Percentiles rank a stretch among this genome's conserved stretches.
Conservation (phyloP, 2,888 invertebrate species). For the Drosophila limbata region DNA sequence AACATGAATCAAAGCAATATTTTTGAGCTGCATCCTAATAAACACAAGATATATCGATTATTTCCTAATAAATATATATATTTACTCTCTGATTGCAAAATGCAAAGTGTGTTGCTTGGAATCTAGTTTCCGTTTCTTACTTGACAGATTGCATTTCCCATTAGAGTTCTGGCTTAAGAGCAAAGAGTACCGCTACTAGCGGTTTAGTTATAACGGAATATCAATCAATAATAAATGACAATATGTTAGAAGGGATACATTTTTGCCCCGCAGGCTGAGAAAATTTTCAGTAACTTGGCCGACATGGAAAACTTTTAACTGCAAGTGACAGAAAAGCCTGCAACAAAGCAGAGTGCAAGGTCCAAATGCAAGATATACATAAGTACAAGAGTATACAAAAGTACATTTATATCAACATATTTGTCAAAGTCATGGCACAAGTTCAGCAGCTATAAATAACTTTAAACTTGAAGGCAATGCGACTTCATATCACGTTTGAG, state of each 20-base stretch:
- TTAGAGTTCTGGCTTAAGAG: not conserved
- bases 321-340: slow-evolving; percentile 34
- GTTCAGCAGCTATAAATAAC: slow-evolving; percentile 20
- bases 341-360: slow-evolving; percentile 36
- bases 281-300: slow-evolving; percentile 20
- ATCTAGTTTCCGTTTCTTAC: not conserved
- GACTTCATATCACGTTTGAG: slow-evolving; percentile 3
- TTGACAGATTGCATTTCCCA: slow-evolving; percentile 34
- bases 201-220: slow-evolving; percentile 13
- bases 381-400: not conserved
- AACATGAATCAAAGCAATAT: slow-evolving; percentile 1
- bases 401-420: not conserved
- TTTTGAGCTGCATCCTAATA: slow-evolving; percentile 1
- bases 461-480: not conserved
- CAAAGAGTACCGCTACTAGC: not conserved
- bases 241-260: slow-evolving; percentile 4
- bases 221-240: slow-evolving; percentile 42
- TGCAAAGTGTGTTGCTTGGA: not conserved
- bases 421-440: slow-evolving; percentile 21
- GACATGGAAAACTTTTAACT: slow-evolving; percentile 51
- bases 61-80: slow-evolving; percentile 35
- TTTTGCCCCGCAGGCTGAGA: slow-evolving; percentile 3
- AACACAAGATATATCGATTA: slow-evolving; percentile 15
- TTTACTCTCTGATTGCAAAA: slow-evolving; percentile 28
- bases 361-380: slow-evolving; percentile 37